Conservation (phyloP, 2,888 invertebrate genomes). For the Pollenia griseotomentosa region DNA sequence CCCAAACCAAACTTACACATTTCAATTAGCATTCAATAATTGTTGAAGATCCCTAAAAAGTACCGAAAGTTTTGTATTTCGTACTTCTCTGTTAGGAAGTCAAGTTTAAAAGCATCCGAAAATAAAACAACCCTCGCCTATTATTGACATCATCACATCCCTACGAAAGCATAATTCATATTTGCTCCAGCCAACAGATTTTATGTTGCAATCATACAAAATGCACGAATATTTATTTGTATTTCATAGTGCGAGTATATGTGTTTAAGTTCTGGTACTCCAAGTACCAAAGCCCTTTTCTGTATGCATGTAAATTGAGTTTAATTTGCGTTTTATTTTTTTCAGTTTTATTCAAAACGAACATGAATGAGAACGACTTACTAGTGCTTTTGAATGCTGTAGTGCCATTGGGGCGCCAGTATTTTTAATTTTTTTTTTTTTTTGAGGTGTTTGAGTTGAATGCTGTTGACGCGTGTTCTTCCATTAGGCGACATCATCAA, state of each 20-base stretch:
- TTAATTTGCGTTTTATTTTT: conserved; percentile 54
- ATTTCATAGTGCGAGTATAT: conserved; percentile 9
- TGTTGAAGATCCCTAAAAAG: too few relatives aligned
- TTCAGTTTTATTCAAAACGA: conserved; percentile 2
- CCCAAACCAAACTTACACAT: too few relatives aligned
- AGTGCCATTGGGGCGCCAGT: conserved; percentile 69
- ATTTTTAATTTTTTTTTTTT: conserved; percentile 54
- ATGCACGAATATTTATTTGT: conserved; percentile 41
- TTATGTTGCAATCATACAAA: conserved; percentile 28
- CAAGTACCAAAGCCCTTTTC: conserved; percentile 14
- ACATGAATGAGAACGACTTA: conserved; percentile 48
- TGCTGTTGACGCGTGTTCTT: conserved; percentile 73
- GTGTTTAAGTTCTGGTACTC: neutral
- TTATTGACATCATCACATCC: conserved; percentile 60
- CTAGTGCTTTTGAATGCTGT: conserved; percentile 1
- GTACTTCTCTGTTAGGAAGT: too few relatives aligned
- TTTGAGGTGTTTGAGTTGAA: conserved; percentile 73
- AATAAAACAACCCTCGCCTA: conserved; percentile 32
- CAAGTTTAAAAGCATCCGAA: too few relatives aligned
- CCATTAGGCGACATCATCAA: conserved; percentile 70
- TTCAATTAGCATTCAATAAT: too few relatives aligned
- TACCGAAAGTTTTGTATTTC: too few relatives aligned
- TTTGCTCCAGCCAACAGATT: conserved; percentile 46
- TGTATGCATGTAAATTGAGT: conserved; percentile 53
- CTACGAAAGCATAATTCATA: conserved; percentile 46